Base-by-base conservation (phyloP, 1,140 invertebrate genomes). In the Anastrepha ludens region DNA sequence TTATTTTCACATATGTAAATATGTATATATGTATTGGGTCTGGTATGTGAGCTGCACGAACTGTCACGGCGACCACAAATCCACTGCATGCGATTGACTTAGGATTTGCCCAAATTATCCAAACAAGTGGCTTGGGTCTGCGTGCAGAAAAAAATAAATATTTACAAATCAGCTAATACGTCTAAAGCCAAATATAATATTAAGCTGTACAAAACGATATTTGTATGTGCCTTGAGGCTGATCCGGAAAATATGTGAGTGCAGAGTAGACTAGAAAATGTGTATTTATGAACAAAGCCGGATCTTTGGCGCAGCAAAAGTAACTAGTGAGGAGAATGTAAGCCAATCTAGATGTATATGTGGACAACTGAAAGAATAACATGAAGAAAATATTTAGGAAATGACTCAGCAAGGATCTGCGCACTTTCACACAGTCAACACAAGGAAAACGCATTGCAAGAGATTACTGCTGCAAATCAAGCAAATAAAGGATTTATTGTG, bases 51-150 rank as follows among this genome's bases (percentile, higher is more conserved):
- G 44, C 15, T 15, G n/a, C 9, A 9, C 11, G 50, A 6, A 55
- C 50, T 55, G 6, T 11, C 11, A 55, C 11, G 29, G 47, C 55
- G 11, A 81, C 47, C 74, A 15, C 47, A 81, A 81, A 50, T 81
- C 47, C 41, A 47, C n/a, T 81, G 17, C 74, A 58, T 58, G 6
- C 7, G 47, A 81, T 81, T 81, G 74, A 81, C 74, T 81, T 81
- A 55, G 74, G 74, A 81, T 81, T 81, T 81, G 58, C 74, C 74
- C 74, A 81, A 81, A 81, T 81, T 81, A 81, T 2, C 74, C 74
- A 58, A 81, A 81, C 74, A 81, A 81, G 74, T 81, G n/a, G 74
- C 47, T 55, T 58, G 44, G 17, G 20, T 62, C 9, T 55, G 6
- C 15, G n/a, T 11, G n/a, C 50, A 81, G 47, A 55, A 9, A n/a